Conservation (phyloP, 2,797 vertebrate genomes). For the Echiichthys vipera region DNA sequence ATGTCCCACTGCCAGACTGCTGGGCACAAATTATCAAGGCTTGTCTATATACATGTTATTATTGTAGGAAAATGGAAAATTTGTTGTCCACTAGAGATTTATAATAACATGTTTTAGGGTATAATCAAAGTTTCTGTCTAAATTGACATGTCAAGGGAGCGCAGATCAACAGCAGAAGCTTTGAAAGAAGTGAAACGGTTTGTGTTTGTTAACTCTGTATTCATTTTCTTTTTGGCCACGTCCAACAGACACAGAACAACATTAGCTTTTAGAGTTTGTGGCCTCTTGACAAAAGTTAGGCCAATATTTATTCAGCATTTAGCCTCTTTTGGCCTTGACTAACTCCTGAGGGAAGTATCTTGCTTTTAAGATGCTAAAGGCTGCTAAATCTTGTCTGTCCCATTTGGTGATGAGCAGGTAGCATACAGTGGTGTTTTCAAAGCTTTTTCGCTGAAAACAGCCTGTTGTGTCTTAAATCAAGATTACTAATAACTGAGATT, state of each 20-base stretch:
- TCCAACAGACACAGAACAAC: neutral
- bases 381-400: no score
- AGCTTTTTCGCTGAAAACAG: neutral
- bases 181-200: neutral
- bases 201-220: neutral
- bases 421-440: no score
- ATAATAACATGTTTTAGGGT: neutral
- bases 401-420: neutral
- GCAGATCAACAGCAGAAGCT: neutral
- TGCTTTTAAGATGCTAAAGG: neutral
- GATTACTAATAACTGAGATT: neutral
- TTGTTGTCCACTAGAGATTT: neutral
- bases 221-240: neutral
- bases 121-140: slow-evolving; percentile 9
- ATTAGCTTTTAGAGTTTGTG: neutral
- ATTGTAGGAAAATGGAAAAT: slow-evolving; percentile 18
- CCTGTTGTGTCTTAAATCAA: neutral
- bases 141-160: neutral
- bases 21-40: slow-evolving; percentile 23
- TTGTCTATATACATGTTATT: slow-evolving; percentile 36
- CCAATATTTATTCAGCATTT: neutral
- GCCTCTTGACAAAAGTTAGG: neutral
- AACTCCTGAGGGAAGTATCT: neutral
- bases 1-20: slow-evolving; percentile 39
- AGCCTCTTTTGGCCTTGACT: slow-evolving; percentile 1